Conservation (phyloP, 2,113 vertebrate genomes). For the Gallinago undulata region DNA sequence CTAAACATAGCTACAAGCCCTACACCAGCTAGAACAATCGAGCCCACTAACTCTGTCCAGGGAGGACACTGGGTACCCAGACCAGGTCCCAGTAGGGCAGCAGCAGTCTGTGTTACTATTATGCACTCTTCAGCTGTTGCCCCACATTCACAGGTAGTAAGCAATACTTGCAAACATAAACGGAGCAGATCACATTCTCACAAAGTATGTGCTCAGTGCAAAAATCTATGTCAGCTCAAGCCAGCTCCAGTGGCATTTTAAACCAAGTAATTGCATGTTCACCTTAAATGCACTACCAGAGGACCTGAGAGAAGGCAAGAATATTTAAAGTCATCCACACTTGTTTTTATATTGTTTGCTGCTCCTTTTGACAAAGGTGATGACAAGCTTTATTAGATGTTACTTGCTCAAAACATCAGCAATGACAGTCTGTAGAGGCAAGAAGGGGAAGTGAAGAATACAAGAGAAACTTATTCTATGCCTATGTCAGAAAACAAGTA, state of each 20-base stretch:
- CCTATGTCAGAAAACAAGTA: background rate
- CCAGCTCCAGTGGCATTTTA: background rate
- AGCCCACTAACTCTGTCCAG: background rate
- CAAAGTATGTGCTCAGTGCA: background rate
- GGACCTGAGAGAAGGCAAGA: background rate
- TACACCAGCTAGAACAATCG: background rate
- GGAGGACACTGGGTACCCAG: fast-evolving
- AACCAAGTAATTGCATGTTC: background rate
- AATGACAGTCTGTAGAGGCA: background rate
- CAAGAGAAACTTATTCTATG: background rate
- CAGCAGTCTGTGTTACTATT: background rate
- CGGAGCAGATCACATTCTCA: background rate
- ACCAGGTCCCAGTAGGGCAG: background rate
- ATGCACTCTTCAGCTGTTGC: background rate
- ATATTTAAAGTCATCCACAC: background rate
- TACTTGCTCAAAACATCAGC: background rate
- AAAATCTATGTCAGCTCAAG: background rate
- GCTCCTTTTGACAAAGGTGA: background rate
- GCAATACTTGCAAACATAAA: background rate
- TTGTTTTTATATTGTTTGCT: background rate
- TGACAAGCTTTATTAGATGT: background rate
- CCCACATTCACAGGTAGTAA: background rate
- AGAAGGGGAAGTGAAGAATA: background rate
- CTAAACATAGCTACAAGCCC: background rate
- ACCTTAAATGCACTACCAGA: background rate